Conservation (phyloP, 2,888 invertebrate genomes). For the Pyrgus malvae region DNA sequence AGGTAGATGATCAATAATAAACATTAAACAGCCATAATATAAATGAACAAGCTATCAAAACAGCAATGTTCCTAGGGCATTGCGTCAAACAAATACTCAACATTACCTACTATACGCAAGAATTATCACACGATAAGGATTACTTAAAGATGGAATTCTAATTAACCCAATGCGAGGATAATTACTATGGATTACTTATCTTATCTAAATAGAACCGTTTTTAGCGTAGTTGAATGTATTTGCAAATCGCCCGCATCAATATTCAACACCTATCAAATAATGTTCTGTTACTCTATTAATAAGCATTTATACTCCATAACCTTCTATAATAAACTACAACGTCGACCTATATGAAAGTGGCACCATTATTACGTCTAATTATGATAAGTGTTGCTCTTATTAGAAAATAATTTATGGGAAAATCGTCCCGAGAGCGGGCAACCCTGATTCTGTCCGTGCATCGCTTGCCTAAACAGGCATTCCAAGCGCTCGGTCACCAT, state of each 20-base stretch:
- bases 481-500: constrained; percentile 80
- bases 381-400: constrained; percentile 29
- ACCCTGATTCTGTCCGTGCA: constrained; percentile 52
- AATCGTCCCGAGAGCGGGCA: constrained; percentile 61
- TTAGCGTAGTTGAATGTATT: constrained; percentile 13
- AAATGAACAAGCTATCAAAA: too few species aligned
- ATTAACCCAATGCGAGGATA: background rate
- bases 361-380: constrained; percentile 25
- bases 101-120: background rate
- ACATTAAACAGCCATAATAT: too few species aligned
- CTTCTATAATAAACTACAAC: constrained; percentile 2
- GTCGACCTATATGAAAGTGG: constrained; percentile 14
- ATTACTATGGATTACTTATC: constrained; percentile 10
- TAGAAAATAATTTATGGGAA: constrained; percentile 50
- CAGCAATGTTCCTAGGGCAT: too few species aligned
- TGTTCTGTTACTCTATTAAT: constrained; percentile 5
- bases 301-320: constrained; percentile 9
- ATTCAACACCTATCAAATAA: constrained; percentile 6
- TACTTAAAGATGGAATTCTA: constrained; percentile 20
- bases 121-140: background rate
- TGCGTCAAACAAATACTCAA: background rate
- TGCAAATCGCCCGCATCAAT: constrained; percentile 1
- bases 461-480: constrained; percentile 50
- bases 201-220: constrained; percentile 18
- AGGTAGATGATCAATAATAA: too few species aligned